Base-by-base conservation (phyloP, 2,113 vertebrate genomes). In the Hippolais icterina region DNA sequence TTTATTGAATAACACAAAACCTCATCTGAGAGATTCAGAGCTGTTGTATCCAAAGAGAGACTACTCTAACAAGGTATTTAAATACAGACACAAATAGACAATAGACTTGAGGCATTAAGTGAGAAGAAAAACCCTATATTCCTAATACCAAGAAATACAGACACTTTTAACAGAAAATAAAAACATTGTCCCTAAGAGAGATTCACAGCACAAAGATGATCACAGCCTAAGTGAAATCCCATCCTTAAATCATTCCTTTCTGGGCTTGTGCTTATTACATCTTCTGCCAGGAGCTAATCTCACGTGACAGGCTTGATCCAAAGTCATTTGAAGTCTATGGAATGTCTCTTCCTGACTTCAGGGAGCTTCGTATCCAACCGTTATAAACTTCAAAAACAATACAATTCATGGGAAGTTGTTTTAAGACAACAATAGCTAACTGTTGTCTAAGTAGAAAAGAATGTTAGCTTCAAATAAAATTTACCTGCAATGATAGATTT, bases 201-300 rank as follows among this genome's bases (percentile, higher is more conserved):
- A 93, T 22, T 54, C 80, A 93, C 42, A 89, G 65, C 74, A 54
- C 79, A 90, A 83, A 74, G 57, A 76, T 9, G 6, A 82, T 59
- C 56, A 85, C 2, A 6, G 85, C n/a, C 59, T 82, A 65, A 94
- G 80, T 84, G 64, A 92, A 84, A 96, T 93, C 87, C 90, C 80
- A 91, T 31, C 69, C 90, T 76, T 72, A 90, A 84, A 75, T 78
- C 18, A 69, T 75, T 93, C 76, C 54, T 46, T 82, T 81, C 80
- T 90, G 65, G 1, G 33, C 35, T 71, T 90, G 56, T 96, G 83
- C 77, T 90, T 90, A 31, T 64, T 94, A 81, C 37, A 86, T 94
- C 95, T 93, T 88, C 96, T 92, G 83, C 68, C 88, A 92, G 88
- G 31, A 83, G 76, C 77, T 96, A 96, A 97, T 96, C 90, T 92